These are phyloP conservation scores for Dermochelys coriacea DNA, from an alignment of 2,797 vertebrate species.

Conservation along the genomic window DNA sequence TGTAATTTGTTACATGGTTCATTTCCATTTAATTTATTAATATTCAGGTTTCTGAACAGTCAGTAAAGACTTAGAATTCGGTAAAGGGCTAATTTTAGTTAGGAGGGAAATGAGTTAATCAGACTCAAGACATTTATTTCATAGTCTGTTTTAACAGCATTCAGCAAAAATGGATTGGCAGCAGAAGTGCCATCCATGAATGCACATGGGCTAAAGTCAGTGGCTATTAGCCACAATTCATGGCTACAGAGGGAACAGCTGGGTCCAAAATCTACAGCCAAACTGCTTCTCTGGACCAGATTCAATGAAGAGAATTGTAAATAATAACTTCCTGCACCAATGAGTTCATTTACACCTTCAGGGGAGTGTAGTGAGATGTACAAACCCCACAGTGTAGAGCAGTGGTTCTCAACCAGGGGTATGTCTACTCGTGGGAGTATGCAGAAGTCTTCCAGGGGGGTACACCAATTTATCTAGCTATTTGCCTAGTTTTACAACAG, in stretches of 20 bases:
- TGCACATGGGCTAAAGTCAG: neutral
- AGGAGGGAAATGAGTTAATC: neutral
- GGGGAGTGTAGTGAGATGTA: neutral
- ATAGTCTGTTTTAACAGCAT: neutral
- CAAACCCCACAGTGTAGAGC: neutral
- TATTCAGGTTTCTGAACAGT: neutral
- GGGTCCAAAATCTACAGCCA: conserved; percentile 4
- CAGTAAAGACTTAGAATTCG: neutral
- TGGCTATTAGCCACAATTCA: neutral
- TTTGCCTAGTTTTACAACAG: too few relatives aligned
- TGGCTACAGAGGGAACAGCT: neutral
- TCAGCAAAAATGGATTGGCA: neutral
- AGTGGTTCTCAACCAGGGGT: too few relatives aligned
- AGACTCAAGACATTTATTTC: conserved; percentile 11
- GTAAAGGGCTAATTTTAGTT: neutral
- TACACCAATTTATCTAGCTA: too few relatives aligned
- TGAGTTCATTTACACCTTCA: neutral
- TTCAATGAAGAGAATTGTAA: neutral
- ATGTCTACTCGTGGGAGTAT: too few relatives aligned
- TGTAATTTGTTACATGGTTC: neutral
- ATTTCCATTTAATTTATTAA: conserved; percentile 7
- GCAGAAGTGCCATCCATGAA: neutral
- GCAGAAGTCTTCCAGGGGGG: too few relatives aligned
- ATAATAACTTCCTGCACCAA: neutral
- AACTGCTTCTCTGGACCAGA: neutral